A percentile compares a stretch with the other conserved stretches of the same genome.
Conservation (phyloP, 2,888 invertebrate species). For the Drosophila hamatofila region DNA sequence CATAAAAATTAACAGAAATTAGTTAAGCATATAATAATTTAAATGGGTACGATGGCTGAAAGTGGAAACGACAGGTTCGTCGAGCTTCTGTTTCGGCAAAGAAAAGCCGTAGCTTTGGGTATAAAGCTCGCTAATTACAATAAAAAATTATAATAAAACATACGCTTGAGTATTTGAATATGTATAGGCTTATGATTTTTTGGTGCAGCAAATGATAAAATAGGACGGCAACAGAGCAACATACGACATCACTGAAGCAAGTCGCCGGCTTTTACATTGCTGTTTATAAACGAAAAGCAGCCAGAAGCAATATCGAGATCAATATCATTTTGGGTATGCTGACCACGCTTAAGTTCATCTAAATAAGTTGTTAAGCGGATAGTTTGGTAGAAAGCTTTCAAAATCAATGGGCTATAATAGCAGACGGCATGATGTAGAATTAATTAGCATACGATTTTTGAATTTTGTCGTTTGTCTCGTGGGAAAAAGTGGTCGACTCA, state of each 20-base stretch:
- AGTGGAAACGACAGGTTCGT: slow-evolving; percentile 75
- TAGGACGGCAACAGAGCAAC: slow-evolving; percentile 8
- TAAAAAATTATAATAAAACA: slow-evolving; percentile 69
- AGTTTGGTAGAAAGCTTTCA: slow-evolving; percentile 72
- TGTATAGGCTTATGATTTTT: slow-evolving; percentile 53
- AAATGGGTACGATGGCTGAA: slow-evolving; percentile 59
- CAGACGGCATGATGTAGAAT: slow-evolving; percentile 62
- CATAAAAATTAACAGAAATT: slow-evolving; percentile 70
- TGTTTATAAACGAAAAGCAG: slow-evolving; percentile 26
- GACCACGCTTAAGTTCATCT: slow-evolving; percentile 52
- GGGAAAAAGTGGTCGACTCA: slow-evolving; percentile 58
- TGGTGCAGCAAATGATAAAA: slow-evolving; percentile 42
- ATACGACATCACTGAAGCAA: slow-evolving; percentile 12
- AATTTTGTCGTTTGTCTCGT: slow-evolving; percentile 65
- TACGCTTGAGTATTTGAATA: slow-evolving; percentile 67
- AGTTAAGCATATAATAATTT: slow-evolving; percentile 72
- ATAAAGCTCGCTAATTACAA: slow-evolving; percentile 64
- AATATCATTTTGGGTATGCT: slow-evolving; percentile 29
- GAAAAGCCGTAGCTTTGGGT: slow-evolving; percentile 20
- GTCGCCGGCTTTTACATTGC: slow-evolving; percentile 9
- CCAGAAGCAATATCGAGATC: slow-evolving; percentile 41
- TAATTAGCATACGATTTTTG: slow-evolving; percentile 74
- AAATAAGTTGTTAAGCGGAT: slow-evolving; percentile 74
- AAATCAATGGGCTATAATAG: slow-evolving; percentile 69
- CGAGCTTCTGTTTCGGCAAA: slow-evolving; percentile 69